A percentile compares a stretch with the other conserved stretches of the same genome.
phyloP scores from a whole-genome alignment of 2,888 invertebrate genomes.

The Cosmopolites sordidus region DNA sequence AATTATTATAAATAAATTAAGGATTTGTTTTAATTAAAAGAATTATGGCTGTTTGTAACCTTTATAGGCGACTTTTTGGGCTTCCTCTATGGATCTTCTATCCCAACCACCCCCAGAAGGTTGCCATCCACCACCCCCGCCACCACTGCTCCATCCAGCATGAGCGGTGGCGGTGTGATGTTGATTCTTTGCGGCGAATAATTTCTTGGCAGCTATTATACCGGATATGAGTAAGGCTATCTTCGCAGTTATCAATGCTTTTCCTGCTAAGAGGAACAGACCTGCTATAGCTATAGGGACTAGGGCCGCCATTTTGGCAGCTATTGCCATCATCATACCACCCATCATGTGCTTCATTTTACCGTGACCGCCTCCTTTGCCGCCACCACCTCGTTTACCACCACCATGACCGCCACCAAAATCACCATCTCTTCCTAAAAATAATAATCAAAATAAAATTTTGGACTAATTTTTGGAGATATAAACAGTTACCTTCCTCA shows the following conservation, averaged over 20 bases:
- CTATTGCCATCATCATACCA: conserved; percentile 85
- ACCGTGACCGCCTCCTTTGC: conserved; percentile 53
- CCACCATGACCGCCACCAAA: conserved; percentile 52
- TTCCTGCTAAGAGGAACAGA: conserved; percentile 76
- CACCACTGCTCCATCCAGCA: conserved; percentile 48
- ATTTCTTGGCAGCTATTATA: conserved; percentile 78
- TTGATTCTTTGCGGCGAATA: conserved; percentile 64
- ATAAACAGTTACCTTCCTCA: conserved; percentile 65
- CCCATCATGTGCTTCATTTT: conserved; percentile 87
- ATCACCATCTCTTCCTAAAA: conserved; percentile 52
- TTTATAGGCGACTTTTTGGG: conserved; percentile 69
- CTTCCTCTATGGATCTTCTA: conserved; percentile 59
- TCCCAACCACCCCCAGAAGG: conserved; percentile 61
- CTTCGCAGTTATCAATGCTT: conserved; percentile 75
- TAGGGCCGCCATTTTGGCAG: conserved; percentile 79
- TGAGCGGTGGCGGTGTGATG: conserved; percentile 49
- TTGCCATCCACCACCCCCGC: conserved; percentile 51
- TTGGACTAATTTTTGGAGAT: no score
- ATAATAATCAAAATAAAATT: neutral
- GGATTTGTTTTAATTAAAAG: conserved; percentile 9
- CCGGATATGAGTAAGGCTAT: conserved; percentile 77
- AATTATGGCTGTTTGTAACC: conserved; percentile 52
- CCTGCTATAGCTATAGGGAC: conserved; percentile 76
- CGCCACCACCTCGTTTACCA: conserved; percentile 47
- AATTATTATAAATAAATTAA: conserved; percentile 23